A percentile compares a stretch with the other conserved stretches of the same genome.
Conservation (phyloP, 1,140 invertebrate genomes). For the Adoxophyes honmai region DNA sequence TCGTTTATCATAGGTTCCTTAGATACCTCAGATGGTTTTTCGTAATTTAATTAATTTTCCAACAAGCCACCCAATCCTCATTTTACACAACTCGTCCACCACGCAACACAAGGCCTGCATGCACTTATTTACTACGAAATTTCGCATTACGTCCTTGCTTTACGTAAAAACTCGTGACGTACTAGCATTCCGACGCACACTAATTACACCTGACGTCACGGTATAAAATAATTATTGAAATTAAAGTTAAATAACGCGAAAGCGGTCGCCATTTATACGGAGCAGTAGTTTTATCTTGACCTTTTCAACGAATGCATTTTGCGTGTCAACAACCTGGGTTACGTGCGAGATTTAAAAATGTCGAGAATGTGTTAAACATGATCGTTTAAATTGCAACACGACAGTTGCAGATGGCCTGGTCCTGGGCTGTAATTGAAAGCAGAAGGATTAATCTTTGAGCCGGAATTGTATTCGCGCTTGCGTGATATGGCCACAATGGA, state of each 20-base stretch:
- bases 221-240: slow-evolving; percentile 21
- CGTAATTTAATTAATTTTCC: too few species aligned
- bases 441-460: slow-evolving; percentile 3
- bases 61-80: too few species aligned
- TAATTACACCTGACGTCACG: slow-evolving; percentile 31
- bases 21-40: too few species aligned
- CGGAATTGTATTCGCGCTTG: background rate
- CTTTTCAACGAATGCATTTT: slow-evolving; percentile 40
- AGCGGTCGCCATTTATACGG: slow-evolving; percentile 42
- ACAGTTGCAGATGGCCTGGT: background rate
- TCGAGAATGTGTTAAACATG: slow-evolving; percentile 40
- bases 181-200: background rate
- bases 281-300: slow-evolving; percentile 45
- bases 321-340: slow-evolving; percentile 52
- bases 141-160: background rate
- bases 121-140: slow-evolving; percentile 5
- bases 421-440: background rate
- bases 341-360: slow-evolving; percentile 20
- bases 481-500: background rate
- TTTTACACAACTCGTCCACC: too few species aligned
- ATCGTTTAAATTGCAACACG: slow-evolving; percentile 13
- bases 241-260: slow-evolving; percentile 37
- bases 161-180: slow-evolving; percentile 1
- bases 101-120: too few species aligned
- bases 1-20: too few species aligned